A percentile compares a stretch with the other conserved stretches of the same genome.
Evolutionary conservation across 2,113 vertebrate species (phyloP).

Genomic region (Ammodytes dubius): DNA sequence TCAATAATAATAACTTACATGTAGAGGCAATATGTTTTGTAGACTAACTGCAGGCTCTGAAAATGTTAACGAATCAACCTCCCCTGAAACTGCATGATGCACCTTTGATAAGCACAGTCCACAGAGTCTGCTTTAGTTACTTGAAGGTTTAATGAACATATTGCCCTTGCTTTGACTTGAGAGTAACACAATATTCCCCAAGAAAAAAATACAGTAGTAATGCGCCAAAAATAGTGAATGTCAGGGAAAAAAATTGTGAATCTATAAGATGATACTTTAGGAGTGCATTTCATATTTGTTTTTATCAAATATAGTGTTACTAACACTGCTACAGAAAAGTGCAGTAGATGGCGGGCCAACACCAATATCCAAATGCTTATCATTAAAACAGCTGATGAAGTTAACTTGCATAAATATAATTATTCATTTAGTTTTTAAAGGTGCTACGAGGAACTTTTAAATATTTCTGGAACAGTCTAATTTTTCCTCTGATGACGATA

Average conservation of each 20-base stretch:
- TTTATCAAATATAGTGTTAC: neutral
- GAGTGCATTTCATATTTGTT: neutral
- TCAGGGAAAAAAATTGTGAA: neutral
- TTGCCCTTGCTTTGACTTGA: slow-evolving; percentile 20
- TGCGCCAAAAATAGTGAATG: neutral
- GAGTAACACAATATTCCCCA: slow-evolving; percentile 9
- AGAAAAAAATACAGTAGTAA: neutral
- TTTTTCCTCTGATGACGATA: neutral
- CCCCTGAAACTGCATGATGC: too few relatives aligned
- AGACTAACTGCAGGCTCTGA: too few relatives aligned
- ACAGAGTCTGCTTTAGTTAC: neutral
- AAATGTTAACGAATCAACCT: too few relatives aligned
- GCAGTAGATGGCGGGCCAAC: neutral
- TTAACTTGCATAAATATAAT: neutral
- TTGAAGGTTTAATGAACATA: slow-evolving; percentile 5
- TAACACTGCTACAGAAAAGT: neutral
- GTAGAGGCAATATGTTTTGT: too few relatives aligned
- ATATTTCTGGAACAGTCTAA: slow-evolving; percentile 19
- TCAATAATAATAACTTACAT: too few relatives aligned
- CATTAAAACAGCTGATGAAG: neutral
- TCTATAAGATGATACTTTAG: neutral
- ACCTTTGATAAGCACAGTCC: neutral
- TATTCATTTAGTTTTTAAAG: neutral
- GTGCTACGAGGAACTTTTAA: slow-evolving; percentile 19
- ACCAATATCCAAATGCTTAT: neutral